Conservation (phyloP, 2,888 invertebrate species). For the Eurytoma adleriae region DNA sequence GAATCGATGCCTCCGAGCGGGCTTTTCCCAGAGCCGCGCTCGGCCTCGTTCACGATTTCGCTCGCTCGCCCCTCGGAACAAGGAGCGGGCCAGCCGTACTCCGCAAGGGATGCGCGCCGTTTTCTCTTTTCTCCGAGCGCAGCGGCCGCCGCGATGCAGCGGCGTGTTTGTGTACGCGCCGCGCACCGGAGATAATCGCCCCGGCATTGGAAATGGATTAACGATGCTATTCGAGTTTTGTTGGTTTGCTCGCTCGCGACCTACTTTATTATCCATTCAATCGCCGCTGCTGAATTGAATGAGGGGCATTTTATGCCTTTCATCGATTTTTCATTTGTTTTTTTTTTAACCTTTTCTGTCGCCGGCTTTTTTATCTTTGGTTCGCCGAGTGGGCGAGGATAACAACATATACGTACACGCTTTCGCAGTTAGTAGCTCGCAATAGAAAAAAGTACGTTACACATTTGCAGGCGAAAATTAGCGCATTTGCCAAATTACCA, state of each 20-base stretch:
- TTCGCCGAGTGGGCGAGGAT: too few relatives aligned
- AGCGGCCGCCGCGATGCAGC: not conserved
- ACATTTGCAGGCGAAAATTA: too few relatives aligned
- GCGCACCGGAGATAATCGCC: slow-evolving; percentile 6
- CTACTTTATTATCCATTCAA: not conserved
- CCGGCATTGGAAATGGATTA: slow-evolving; percentile 43
- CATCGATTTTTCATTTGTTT: too few relatives aligned
- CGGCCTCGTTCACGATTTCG: slow-evolving; percentile 37
- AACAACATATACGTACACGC: too few relatives aligned
- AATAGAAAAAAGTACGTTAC: too few relatives aligned
- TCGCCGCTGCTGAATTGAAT: too few relatives aligned
- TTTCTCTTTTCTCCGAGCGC: slow-evolving; percentile 4
- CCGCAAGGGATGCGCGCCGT: not conserved
- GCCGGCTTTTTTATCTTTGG: too few relatives aligned
- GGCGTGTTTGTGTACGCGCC: slow-evolving; percentile 2
- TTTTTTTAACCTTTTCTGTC: too few relatives aligned
- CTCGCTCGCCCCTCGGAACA: not conserved
- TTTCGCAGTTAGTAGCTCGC: too few relatives aligned
- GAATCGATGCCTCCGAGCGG: slow-evolving; percentile 65
- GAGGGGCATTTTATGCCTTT: too few relatives aligned
- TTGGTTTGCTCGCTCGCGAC: not conserved
- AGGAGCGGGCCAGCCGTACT: not conserved
- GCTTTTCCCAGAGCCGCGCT: slow-evolving; percentile 70
- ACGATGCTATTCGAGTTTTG: slow-evolving; percentile 6
- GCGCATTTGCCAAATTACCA: too few relatives aligned